Percentiles rank a stretch among this genome's conserved stretches.
Conservation (phyloP, 2,888 invertebrate genomes). For the Nephrotoma appendiculata region DNA sequence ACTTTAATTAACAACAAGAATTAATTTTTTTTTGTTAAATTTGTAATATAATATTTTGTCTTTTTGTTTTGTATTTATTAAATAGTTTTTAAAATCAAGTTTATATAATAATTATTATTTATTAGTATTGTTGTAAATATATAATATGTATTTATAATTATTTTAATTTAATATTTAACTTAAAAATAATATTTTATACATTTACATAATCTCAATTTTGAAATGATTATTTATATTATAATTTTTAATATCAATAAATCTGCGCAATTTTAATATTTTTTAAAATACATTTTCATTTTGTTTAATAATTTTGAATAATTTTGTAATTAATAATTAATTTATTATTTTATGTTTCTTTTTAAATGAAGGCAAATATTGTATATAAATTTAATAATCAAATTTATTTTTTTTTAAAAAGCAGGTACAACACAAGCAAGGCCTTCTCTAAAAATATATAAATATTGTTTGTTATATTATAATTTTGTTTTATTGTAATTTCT, state of each 20-base stretch:
- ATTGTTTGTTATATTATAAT: background rate
- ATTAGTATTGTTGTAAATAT: background rate
- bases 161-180: background rate
- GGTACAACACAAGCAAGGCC: constrained; percentile 1
- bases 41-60: background rate
- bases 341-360: background rate
- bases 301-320: background rate
- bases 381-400: background rate
- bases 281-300: background rate
- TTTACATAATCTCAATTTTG: background rate
- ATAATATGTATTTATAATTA: background rate
- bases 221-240: background rate
- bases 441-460: background rate
- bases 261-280: background rate
- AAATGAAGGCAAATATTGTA: background rate
- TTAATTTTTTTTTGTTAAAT: background rate
- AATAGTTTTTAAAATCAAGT: background rate
- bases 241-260: background rate
- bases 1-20: background rate
- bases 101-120: background rate
- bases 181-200: background rate
- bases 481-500: background rate
- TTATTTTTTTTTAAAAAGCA: background rate
- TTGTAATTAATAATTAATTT: background rate
- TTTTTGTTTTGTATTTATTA: background rate